phyloP scores from a whole-genome alignment of 2,113 vertebrate species.

The Gobio gobio region DNA sequence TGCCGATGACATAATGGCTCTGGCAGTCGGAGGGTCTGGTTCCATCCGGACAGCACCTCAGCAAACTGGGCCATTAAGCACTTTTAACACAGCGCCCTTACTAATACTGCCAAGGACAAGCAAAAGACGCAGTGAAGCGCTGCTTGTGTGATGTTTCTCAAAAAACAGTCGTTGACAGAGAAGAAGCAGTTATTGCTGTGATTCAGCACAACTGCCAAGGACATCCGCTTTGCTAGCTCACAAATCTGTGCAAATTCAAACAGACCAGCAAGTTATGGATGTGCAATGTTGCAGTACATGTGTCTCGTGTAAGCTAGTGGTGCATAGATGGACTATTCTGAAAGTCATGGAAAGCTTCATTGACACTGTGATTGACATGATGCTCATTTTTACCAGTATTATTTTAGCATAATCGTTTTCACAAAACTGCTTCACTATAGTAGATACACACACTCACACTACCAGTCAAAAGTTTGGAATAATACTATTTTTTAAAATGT shows the following conservation, averaged over 20 bases:
- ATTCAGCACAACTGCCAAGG: constrained; percentile 40
- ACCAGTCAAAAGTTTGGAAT: too few species aligned
- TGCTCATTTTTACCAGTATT: background rate
- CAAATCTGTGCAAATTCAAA: constrained; percentile 33
- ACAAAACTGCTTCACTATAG: too few species aligned
- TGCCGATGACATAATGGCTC: constrained; percentile 38
- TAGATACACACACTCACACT: too few species aligned
- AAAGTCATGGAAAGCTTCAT: background rate
- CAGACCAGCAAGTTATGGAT: constrained; percentile 6
- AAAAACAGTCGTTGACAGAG: constrained; percentile 4
- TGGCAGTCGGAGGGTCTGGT: background rate
- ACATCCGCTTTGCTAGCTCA: background rate
- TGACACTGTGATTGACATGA: background rate
- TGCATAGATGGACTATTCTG: background rate
- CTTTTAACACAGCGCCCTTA: constrained; percentile 33
- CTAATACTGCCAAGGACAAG: constrained; percentile 36
- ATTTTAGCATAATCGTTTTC: background rate
- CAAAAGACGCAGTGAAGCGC: constrained; percentile 6
- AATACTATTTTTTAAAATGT: too few species aligned
- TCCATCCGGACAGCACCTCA: constrained; percentile 16
- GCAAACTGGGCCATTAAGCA: constrained; percentile 44
- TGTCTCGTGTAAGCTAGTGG: background rate
- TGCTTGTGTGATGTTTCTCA: constrained; percentile 21
- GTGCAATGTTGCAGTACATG: background rate
- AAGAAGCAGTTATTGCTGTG: background rate